These are phyloP conservation scores for Tarsius wallacei DNA, from an alignment of 2,797 vertebrate species.

Conservation along the genomic window DNA sequence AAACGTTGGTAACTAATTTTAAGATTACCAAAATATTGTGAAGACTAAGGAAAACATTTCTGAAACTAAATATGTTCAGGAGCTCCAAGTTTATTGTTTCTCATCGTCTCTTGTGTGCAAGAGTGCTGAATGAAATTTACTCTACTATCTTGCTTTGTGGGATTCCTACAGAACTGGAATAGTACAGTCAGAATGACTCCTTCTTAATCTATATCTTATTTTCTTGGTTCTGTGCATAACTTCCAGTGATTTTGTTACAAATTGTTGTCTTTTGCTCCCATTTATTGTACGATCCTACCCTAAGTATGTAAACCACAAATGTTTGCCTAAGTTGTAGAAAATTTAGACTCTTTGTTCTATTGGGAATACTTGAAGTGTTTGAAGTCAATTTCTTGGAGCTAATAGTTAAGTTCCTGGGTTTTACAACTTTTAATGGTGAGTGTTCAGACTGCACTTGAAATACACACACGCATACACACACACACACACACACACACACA, in stretches of 20 bases:
- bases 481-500: too few relatives aligned
- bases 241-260: neutral
- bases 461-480: neutral
- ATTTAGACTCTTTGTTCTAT: neutral
- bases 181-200: neutral
- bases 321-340: neutral
- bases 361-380: neutral
- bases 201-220: neutral
- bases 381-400: slow-evolving; percentile 72
- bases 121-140: neutral
- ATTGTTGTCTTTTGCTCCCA: neutral
- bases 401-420: slow-evolving; percentile 56
- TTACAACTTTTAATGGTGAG: neutral
- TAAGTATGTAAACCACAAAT: neutral
- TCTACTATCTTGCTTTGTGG: neutral
- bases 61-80: neutral
- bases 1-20: neutral
- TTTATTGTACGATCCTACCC: slow-evolving; percentile 15
- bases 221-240: neutral
- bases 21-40: neutral
- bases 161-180: neutral
- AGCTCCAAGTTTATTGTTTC: neutral
- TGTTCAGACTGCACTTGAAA: slow-evolving; percentile 50
- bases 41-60: neutral
- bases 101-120: neutral